Percentiles rank a stretch among this genome's conserved stretches.
Evolutionary conservation across 2,113 vertebrate species (phyloP).

Genomic region (Condylura cristata): DNA sequence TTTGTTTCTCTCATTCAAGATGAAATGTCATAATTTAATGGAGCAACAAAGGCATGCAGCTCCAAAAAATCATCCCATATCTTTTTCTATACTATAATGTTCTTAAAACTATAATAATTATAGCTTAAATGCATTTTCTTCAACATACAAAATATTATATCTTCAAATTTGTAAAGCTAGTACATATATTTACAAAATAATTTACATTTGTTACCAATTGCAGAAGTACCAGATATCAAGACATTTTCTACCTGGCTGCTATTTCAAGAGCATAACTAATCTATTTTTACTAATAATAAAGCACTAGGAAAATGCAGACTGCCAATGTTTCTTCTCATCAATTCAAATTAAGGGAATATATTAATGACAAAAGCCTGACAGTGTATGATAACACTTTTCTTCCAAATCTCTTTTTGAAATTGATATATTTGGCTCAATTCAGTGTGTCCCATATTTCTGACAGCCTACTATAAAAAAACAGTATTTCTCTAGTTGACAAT

Average conservation of each 20-base stretch:
- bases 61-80: neutral
- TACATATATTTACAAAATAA: neutral
- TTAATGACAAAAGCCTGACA: neutral
- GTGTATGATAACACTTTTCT: neutral
- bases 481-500: conserved; percentile 23
- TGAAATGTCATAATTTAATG: neutral
- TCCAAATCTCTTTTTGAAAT: conserved; percentile 17
- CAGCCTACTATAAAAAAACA: neutral
- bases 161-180: neutral
- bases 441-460: neutral
- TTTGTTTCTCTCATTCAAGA: neutral
- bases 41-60: neutral
- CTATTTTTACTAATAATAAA: neutral
- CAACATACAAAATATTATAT: neutral
- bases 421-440: conserved; percentile 38
- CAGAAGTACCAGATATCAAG: neutral
- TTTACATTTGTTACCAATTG: conserved; percentile 20
- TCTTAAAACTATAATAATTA: neutral
- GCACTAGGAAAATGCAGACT: neutral
- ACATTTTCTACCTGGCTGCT: conserved; percentile 20
- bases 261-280: conserved; percentile 22
- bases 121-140: neutral
- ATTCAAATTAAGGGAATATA: neutral
- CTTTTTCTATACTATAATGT: neutral
- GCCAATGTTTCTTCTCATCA: neutral